Evolutionary conservation across 1,140 invertebrate genomes (phyloP), one percentile per base, ranked within the genome.

Genomic region (Cotesia vestalis): DNA sequence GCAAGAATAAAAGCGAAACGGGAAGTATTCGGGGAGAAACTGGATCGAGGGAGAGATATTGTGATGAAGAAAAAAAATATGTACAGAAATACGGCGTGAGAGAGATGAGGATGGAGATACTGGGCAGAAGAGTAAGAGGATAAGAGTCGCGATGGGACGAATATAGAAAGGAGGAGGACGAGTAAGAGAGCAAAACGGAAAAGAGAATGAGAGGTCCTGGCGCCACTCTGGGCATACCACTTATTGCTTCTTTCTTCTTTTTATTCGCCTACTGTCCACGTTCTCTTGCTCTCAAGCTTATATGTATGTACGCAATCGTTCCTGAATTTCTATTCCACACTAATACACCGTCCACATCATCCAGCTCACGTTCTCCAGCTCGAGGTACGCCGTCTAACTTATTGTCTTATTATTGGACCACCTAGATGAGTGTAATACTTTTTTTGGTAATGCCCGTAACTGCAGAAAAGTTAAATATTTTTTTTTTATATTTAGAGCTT

Each of bases 361-460:
- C 27, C 27, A 27, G 27, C 27, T 17, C 60, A 3, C 61, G 72
- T 67, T 76, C 75, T 75, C 74, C 75, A 72, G 71, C 76, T 74
- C 76, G 71, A 78, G 73, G 73, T 76, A 75, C 76, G 52, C 11
- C 40, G 11, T 72, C 55, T 51, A 80, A 82, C 79, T 83, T 82
- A 82, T 82, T 83, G 79, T 83, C 79, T 82, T 85, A 84, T 85
- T 84, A 84, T 84, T 84, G 80, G 84, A 86, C 83, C 84, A 85
- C 84, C 84, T 84, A 84, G 80, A 75, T 78, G 66, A 82, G 59
- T 17, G 27, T 27, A 59, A 20, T 27, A 20, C 17, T 59, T 9
- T 59, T 59, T 59, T 20, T 14, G 35, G 53, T 57, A 46, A 27
- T 27, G 27, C 27, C 1, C 1, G 27, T 2, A 27, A 27, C 27